phyloP scores from a whole-genome alignment of 2,888 invertebrate genomes.

The Napeogenes sylphis region DNA sequence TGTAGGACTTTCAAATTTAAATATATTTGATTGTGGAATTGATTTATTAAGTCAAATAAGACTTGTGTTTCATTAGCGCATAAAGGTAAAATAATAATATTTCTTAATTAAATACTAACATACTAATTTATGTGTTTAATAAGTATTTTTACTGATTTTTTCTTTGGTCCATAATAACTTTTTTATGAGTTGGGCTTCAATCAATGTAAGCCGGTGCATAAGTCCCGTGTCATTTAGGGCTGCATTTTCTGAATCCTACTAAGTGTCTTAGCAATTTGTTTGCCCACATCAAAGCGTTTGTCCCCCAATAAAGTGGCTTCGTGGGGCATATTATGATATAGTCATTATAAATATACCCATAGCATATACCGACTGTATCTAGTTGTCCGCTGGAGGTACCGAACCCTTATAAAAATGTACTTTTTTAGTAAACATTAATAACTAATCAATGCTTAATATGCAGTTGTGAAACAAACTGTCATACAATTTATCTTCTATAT shows the following conservation, averaged over 20 bases:
- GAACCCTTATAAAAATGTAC: not conserved
- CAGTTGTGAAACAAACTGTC: too few relatives aligned
- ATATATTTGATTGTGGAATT: too few relatives aligned
- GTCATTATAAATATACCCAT: not conserved
- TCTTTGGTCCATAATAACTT: conserved; percentile 21
- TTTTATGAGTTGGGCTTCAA: conserved; percentile 45
- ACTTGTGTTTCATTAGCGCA: too few relatives aligned
- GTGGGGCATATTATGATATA: conserved; percentile 9
- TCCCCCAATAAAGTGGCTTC: conserved; percentile 42
- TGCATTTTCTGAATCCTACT: conserved; percentile 57
- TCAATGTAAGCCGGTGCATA: conserved; percentile 58
- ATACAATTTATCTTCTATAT: too few relatives aligned
- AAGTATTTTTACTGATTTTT: too few relatives aligned
- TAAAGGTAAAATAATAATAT: too few relatives aligned
- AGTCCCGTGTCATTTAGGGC: conserved; percentile 59
- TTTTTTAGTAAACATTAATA: too few relatives aligned
- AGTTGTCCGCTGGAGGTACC: not conserved
- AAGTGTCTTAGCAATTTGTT: conserved; percentile 66
- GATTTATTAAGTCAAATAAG: too few relatives aligned
- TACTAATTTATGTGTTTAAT: too few relatives aligned
- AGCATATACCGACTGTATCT: not conserved
- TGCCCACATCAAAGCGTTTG: conserved; percentile 59
- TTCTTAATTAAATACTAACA: too few relatives aligned
- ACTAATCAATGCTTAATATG: too few relatives aligned
- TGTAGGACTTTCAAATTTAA: conserved; percentile 9